Conservation (phyloP, 1,140 invertebrate species). For the Apolygus lucorum region DNA sequence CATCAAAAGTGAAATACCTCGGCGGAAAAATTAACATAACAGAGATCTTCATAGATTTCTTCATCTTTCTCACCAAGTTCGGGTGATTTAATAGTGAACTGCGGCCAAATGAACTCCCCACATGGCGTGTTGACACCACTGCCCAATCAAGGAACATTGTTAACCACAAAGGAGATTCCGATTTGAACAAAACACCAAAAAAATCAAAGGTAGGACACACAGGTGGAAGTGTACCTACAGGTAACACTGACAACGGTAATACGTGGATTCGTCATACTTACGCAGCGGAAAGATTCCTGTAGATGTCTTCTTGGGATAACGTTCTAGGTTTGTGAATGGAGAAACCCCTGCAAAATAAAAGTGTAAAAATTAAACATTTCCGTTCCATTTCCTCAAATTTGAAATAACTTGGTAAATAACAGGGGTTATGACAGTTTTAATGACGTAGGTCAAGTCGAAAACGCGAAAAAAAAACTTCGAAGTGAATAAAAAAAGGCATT, state of each 20-base stretch:
- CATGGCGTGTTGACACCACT: slow-evolving; percentile 14
- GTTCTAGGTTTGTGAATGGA: slow-evolving; percentile 52
- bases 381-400: no score
- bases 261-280: slow-evolving; percentile 35
- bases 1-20: no score
- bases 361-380: no score
- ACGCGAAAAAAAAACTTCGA: no score
- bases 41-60: slow-evolving; percentile 79
- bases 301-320: slow-evolving; percentile 71
- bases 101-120: slow-evolving; percentile 19
- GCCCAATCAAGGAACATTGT: slow-evolving; percentile 6
- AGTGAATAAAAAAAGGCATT: no score
- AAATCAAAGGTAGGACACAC: no score
- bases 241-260: no score
- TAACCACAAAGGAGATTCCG: no score
- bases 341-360: slow-evolving; percentile 57
- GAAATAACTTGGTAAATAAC: no score
- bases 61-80: slow-evolving; percentile 57
- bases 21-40: slow-evolving; percentile 69
- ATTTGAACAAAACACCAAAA: no score
- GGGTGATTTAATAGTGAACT: slow-evolving; percentile 44
- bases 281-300: slow-evolving; percentile 59
- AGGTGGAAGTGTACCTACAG: slow-evolving; percentile 19
- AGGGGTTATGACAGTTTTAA: no score
- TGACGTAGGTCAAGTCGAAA: no score